Percentiles rank a stretch among this genome's conserved stretches.
Evolutionary conservation across 2,113 vertebrate species (phyloP).

Genomic region (Scytalopus superciliaris): DNA sequence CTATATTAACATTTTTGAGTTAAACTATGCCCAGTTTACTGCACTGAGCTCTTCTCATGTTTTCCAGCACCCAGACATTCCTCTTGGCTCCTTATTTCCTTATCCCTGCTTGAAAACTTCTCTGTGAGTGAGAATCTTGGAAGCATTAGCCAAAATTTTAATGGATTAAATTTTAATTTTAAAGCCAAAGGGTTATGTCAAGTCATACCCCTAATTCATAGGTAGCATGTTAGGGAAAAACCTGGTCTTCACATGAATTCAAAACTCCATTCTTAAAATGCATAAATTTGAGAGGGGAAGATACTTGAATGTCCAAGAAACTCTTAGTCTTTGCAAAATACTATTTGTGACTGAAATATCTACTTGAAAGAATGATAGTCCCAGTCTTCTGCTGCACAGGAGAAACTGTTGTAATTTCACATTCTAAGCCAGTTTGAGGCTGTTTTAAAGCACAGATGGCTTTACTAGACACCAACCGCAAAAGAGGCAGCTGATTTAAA

Average conservation of each 20-base stretch:
- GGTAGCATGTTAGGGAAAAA: not conserved
- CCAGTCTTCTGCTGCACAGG: not conserved
- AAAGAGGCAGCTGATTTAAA: not conserved
- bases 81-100: not conserved
- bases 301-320: not conserved
- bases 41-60: not conserved
- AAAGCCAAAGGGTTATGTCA: not conserved
- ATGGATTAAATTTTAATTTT: not conserved
- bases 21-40: not conserved
- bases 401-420: not conserved
- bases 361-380: not conserved
- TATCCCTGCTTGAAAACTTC: not conserved
- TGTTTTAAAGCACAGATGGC: conserved; percentile 29
- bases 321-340: not conserved
- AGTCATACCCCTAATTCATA: not conserved
- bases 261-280: not conserved
- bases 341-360: not conserved
- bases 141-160: not conserved
- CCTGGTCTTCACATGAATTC: not conserved
- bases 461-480: not conserved
- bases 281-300: fast-evolving
- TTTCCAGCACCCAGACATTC: not conserved
- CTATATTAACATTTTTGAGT: not conserved
- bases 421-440: not conserved
- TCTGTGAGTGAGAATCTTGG: not conserved